These are phyloP conservation scores for Antennarius maculatus DNA, from an alignment of 2,797 vertebrate species.

Conservation along the genomic window DNA sequence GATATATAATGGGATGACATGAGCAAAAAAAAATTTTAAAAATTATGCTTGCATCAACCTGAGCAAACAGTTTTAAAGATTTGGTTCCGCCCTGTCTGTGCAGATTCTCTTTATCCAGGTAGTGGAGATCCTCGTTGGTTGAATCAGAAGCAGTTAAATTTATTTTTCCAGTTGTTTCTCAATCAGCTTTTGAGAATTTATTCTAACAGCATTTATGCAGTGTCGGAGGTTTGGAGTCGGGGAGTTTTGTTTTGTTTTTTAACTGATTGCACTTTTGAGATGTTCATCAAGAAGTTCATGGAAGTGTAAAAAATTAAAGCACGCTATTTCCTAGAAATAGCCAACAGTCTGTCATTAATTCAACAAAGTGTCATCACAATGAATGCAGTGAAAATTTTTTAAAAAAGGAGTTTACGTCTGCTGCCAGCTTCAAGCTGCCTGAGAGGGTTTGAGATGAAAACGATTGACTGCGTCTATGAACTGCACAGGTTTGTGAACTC, in stretches of 20 bases:
- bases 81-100: conserved; percentile 1
- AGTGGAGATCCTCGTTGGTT: too few species aligned
- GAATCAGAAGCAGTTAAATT: background rate
- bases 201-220: too few species aligned
- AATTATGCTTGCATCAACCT: conserved; percentile 14
- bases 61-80: background rate
- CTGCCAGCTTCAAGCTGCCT: background rate
- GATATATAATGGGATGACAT: conserved; percentile 16
- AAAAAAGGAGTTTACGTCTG: background rate
- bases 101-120: too few species aligned
- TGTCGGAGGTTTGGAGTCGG: background rate
- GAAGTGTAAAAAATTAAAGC: background rate
- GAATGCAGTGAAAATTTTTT: too few species aligned
- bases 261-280: background rate
- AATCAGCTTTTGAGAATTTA: too few species aligned
- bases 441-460: background rate
- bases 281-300: background rate
- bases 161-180: too few species aligned
- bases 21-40: conserved; percentile 39
- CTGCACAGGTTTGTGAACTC: too few species aligned
- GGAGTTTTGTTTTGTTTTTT: background rate
- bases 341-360: background rate
- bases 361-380: background rate
- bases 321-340: too few species aligned
- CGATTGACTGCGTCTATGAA: background rate